Evolutionary conservation across 1,140 invertebrate species (phyloP), one percentile per base, ranked within the genome.

Genomic region (Halesus radiatus): DNA sequence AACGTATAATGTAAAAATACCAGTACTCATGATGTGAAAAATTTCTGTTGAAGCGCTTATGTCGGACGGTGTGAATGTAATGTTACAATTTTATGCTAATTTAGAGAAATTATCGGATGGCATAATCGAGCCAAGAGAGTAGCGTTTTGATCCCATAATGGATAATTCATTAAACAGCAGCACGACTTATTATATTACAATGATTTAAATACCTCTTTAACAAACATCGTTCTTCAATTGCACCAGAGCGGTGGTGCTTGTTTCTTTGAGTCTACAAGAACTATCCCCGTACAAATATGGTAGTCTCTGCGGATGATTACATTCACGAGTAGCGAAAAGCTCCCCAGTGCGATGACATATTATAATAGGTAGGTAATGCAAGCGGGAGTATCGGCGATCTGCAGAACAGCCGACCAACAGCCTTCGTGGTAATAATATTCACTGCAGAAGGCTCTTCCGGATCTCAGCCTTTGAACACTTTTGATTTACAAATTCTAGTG

Each of bases 211-310:
- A 45, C 37, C 7, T 20, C 56, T 60, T 60, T 18, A 20, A 18
- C 18, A 22, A 52, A 53, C 70, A 53, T 45, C 53, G 70, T 23
- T 56, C 16, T 73, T 56, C 45, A 73, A 73, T 52, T 53, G 45
- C 29, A 22, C 22, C 23, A 66, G 23, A 32, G 3, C 26, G 4
- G 22, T 26, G 29, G 1, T 5, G 62, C 62, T 3, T 66, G 62
- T 66, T 60, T 66, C 62, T 66, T 6, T 13, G 23, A 60, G 56
- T 22, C 8, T 60, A 60, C 56, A 60, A 60, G 56, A 60, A 45
- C 62, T 26, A 16, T n/a, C 22, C n/a, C 26, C 22, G 7, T 26
- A 66, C 62, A 26, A 66, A 66, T 66, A 66, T 66, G 62, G 62
- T 66, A 66, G 10, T 29, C 29, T 22, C 7, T 37, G 29, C 29